Base-by-base conservation (phyloP, 2,888 invertebrate genomes). In the Cryptosula pallasiana region DNA sequence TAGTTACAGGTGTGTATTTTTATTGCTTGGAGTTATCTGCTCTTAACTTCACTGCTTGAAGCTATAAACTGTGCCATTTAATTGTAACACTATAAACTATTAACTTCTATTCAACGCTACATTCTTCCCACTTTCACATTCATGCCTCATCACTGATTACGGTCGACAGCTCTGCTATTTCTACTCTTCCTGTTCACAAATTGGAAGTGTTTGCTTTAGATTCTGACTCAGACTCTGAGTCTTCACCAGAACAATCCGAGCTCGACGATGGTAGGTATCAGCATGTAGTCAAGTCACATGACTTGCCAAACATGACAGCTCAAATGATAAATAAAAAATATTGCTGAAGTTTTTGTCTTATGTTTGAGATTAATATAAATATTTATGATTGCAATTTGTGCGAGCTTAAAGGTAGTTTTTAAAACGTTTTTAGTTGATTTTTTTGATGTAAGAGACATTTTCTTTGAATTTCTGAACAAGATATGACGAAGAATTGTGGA, bases 1-100 rank as follows among this genome's bases (percentile, higher is more conserved):
- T 25, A 13, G 83, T 83, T 73, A 80, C 78, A 5, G 20, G 45
- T 45, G 45, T 45, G 9, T 20, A 45, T 5, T 45, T 45, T 45
- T 45, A 5, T 20, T 45, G 5, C 20, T 45, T 20, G 5, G 20
- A 20, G 5, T 20, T 45, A 20, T 45, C 20, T 45, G 45, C 45
- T 45, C 45, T 45, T 20, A 45, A 20, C 45, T 45, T n/a, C n/a
- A n/a, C n/a, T n/a, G n/a, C n/a, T n/a, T n/a, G n/a, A n/a, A n/a
- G n/a, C n/a, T n/a, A n/a, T n/a, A n/a, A n/a, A n/a, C n/a, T n/a
- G n/a, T n/a, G n/a, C n/a, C n/a, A n/a, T n/a, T n/a, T n/a, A n/a
- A n/a, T n/a, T 13, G 20, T 45, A 45, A 45, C 45, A 9, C 9
- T 45, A 45, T 45, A 45, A 45, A 13, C 9, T 45, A 13, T 45